phyloP scores from a whole-genome alignment of 2,888 invertebrate genomes.

The Hedychridium roseum region DNA sequence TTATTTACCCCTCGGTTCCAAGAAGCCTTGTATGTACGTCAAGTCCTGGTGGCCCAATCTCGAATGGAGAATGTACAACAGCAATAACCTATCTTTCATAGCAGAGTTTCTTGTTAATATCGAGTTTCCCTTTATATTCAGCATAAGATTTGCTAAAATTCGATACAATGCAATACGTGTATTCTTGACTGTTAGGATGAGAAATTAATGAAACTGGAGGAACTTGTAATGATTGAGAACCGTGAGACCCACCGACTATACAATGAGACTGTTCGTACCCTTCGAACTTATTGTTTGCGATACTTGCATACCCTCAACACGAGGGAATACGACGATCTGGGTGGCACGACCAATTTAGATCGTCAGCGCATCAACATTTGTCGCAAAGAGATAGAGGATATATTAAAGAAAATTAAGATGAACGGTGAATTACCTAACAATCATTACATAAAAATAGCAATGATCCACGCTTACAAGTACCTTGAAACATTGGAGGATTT shows the following conservation, averaged over 20 bases:
- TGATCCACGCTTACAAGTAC: slow-evolving; percentile 60
- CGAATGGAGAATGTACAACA: slow-evolving; percentile 72
- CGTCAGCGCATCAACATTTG: slow-evolving; percentile 53
- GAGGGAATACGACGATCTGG: slow-evolving; percentile 42
- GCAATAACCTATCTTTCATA: slow-evolving; percentile 73
- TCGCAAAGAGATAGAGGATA: slow-evolving; percentile 43
- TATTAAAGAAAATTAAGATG: slow-evolving; percentile 49
- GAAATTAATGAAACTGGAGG: slow-evolving; percentile 59
- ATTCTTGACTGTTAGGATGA: slow-evolving; percentile 47
- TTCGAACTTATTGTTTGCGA: slow-evolving; percentile 53
- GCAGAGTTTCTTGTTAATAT: slow-evolving; percentile 68
- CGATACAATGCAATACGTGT: not conserved
- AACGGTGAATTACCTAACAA: slow-evolving; percentile 53
- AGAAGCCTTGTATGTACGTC: slow-evolving; percentile 74
- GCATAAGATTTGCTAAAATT: not conserved
- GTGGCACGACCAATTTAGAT: slow-evolving; percentile 53
- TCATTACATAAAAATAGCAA: slow-evolving; percentile 52
- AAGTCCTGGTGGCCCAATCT: slow-evolving; percentile 73
- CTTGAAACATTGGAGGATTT: slow-evolving; percentile 62
- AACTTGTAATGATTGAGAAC: slow-evolving; percentile 50
- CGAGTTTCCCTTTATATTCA: not conserved
- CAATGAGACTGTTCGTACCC: slow-evolving; percentile 53
- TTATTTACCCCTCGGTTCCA: slow-evolving; percentile 64
- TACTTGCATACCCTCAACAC: slow-evolving; percentile 60
- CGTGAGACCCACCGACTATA: slow-evolving; percentile 50